Conservation (phyloP, 2,113 vertebrate species). For the Buteo buteo region DNA sequence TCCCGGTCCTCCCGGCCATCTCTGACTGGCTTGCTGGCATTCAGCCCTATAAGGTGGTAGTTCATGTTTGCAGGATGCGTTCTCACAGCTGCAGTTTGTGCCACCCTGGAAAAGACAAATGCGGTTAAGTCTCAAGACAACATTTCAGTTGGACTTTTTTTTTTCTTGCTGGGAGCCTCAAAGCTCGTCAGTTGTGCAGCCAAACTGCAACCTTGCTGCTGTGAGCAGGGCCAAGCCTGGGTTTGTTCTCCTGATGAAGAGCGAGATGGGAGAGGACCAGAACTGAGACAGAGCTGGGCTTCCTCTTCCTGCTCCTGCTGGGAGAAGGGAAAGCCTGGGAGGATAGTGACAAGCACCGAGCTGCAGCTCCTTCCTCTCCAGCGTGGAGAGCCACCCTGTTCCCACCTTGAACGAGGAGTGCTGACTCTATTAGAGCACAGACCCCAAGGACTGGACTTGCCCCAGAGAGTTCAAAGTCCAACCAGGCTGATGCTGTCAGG, state of each 20-base stretch:
- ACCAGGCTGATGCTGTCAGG: background rate
- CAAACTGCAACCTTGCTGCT: background rate
- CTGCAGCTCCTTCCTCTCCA: background rate
- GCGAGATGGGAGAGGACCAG: background rate
- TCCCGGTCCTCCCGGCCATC: background rate
- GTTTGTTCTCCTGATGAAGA: background rate
- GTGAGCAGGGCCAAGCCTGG: background rate
- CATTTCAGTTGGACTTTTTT: background rate
- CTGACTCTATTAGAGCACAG: too few relatives aligned
- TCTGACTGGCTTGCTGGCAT: rapidly evolving
- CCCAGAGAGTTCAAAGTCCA: background rate
- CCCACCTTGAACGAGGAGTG: background rate
- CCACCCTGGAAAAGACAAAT: background rate
- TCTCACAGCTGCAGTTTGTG: background rate
- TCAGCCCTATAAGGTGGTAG: background rate
- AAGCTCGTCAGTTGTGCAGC: background rate
- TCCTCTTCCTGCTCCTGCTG: background rate
- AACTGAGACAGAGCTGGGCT: background rate
- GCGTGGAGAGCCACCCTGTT: background rate
- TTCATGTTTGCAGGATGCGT: background rate
- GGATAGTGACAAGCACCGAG: background rate
- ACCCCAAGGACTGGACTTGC: background rate
- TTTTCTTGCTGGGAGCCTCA: background rate
- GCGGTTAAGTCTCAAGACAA: too few relatives aligned
- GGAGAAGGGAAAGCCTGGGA: background rate